Base-by-base conservation (phyloP, 30 jellyfish, hydroid and myxozoan genomes). In the Chironex yamaguchii region DNA sequence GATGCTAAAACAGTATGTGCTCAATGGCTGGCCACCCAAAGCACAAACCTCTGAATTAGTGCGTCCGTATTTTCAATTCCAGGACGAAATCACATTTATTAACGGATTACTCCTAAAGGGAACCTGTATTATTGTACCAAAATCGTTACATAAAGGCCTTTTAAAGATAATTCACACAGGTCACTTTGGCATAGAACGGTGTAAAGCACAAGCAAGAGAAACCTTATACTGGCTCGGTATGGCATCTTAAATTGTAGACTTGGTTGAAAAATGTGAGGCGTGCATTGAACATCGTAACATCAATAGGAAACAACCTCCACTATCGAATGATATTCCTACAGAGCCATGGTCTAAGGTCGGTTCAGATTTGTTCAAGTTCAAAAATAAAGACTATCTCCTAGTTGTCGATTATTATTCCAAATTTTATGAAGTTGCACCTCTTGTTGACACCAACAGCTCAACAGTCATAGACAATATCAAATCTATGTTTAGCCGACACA, bases 1-100 rank as follows among this genome's bases (percentile, higher is more conserved):
- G 2, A 34, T 71, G 42, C 48, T 71, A 34, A 36, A 34, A 36
- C 27, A 71, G 0, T 71, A 14, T 22, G 13, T 29, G 3, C 27
- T 33, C 49, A 71, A 71, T 71, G 85, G 85, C 35, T 71, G 85
- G 85, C 85, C 85, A 33, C n/a, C n/a, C n/a, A n/a, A n/a, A n/a
- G n/a, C n/a, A n/a, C n/a, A n/a, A n/a, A n/a, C n/a, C n/a, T n/a
- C n/a, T n/a, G n/a, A n/a, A n/a, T n/a, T n/a, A n/a, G n/a, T n/a
- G n/a, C n/a, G n/a, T n/a, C n/a, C n/a, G n/a, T n/a, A n/a, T n/a
- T n/a, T n/a, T n/a, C n/a, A n/a, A n/a, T n/a, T n/a, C n/a, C 64
- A 63, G 30, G 89, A 76, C 49, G 82, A 62, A 54, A 30, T 78
- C 90, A 78, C 82, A 3, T 72, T 42, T 24, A 72, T 52, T 4